Conservation (phyloP, 2,797 vertebrate genomes). For the Sternotherus odoratus region DNA sequence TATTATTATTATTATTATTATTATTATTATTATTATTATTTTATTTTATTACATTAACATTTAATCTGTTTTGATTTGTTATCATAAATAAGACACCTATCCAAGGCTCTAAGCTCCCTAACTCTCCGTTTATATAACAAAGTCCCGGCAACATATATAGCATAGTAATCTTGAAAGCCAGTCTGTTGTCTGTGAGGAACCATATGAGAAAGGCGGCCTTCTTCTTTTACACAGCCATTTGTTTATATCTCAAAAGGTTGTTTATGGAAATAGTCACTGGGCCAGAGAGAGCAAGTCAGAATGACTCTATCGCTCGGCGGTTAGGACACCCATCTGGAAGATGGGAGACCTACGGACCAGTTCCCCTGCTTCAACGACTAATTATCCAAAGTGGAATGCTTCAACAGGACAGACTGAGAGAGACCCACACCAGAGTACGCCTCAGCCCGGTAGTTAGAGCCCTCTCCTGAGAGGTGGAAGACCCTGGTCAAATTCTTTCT, state of each 20-base stretch:
- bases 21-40: not conserved
- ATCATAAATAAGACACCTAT: not conserved
- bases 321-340: not conserved
- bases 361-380: not conserved
- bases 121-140: not conserved
- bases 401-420: not conserved
- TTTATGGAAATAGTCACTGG: not conserved
- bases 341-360: not conserved
- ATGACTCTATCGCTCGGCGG: no score
- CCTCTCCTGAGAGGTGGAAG: not conserved
- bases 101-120: not conserved
- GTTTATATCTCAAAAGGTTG: not conserved
- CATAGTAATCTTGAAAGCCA: not conserved
- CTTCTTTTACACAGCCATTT: constrained; percentile 1
- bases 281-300: not conserved
- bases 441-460: no score
- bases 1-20: not conserved
- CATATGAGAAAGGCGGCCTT: not conserved
- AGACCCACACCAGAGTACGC: not conserved
- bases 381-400: not conserved
- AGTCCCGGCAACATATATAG: not conserved
- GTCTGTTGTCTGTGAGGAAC: not conserved
- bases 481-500: not conserved
- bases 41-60: not conserved
- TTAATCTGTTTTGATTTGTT: not conserved